These are phyloP conservation scores for Neodiprion fabricii DNA, from an alignment of 1,140 invertebrate species.

Conservation along the genomic window DNA sequence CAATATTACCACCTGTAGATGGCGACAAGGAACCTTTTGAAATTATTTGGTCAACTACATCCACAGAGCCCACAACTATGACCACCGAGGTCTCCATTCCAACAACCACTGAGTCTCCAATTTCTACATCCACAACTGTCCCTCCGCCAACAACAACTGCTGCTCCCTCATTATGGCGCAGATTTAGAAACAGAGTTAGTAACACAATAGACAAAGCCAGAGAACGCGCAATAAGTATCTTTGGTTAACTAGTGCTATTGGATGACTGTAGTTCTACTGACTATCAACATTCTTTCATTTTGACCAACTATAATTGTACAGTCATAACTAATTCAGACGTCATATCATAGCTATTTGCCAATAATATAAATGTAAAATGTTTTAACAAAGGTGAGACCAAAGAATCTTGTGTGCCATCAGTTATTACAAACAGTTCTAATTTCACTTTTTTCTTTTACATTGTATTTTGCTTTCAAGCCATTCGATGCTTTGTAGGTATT, in stretches of 20 bases:
- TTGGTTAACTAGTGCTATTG: conserved; percentile 47
- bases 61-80: conserved; percentile 17
- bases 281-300: conserved; percentile 33
- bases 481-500: too few relatives aligned
- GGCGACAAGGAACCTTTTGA: conserved; percentile 42
- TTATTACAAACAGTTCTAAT: too few relatives aligned
- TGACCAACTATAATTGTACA: conserved; percentile 20
- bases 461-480: too few relatives aligned
- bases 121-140: conserved; percentile 12
- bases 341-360: conserved; percentile 29
- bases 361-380: conserved; percentile 4
- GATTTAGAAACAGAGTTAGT: conserved; percentile 60
- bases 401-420: not conserved
- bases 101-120: not conserved
- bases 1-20: conserved; percentile 34
- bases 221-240: conserved; percentile 61
- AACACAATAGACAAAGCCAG: conserved; percentile 57
- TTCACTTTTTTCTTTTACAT: too few relatives aligned
- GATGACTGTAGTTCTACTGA: conserved; percentile 14
- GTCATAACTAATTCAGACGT: conserved; percentile 12
- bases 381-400: not conserved
- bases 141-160: conserved; percentile 40
- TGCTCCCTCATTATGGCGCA: conserved; percentile 63
- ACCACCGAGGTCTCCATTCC: conserved; percentile 1
- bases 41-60: conserved; percentile 25